Percentiles rank a stretch among this genome's conserved stretches.
Evolutionary conservation across 1,140 invertebrate genomes (phyloP).

Genomic region (Subanguina moxae): DNA sequence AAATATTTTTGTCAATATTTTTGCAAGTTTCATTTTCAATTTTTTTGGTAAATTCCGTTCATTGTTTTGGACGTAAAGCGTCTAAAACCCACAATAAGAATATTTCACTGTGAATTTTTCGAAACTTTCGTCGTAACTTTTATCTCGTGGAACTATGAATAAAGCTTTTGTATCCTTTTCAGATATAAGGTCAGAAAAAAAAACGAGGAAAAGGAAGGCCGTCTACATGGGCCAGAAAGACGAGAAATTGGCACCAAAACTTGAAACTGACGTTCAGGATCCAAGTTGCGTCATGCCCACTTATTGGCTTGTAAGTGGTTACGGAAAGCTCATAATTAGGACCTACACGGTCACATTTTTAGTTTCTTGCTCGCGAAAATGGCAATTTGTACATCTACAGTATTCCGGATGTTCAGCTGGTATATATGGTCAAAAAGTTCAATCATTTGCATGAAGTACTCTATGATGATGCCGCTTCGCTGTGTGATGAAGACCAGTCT

Average conservation of each 20-base stretch:
- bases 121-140: too few relatives aligned
- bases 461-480: constrained; percentile 24
- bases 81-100: too few relatives aligned
- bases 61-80: too few relatives aligned
- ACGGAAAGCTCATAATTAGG: too few relatives aligned
- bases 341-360: constrained; percentile 45
- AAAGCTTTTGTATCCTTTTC: too few relatives aligned
- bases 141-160: too few relatives aligned
- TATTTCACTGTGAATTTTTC: too few relatives aligned
- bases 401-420: constrained; percentile 43
- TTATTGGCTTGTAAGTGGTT: too few relatives aligned
- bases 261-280: constrained; percentile 5
- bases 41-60: too few relatives aligned
- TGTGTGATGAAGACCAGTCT: constrained; percentile 33
- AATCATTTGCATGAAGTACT: constrained; percentile 28
- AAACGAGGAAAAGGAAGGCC: constrained; percentile 9
- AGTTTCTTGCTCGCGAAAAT: constrained; percentile 51
- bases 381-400: constrained; percentile 49
- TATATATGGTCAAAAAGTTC: constrained; percentile 48
- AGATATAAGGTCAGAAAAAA: constrained; percentile 9
- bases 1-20: too few relatives aligned
- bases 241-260: neutral
- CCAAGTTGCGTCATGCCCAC: constrained; percentile 5
- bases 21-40: too few relatives aligned
- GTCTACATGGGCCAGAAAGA: neutral